A percentile compares a stretch with the other conserved stretches of the same genome.
phyloP scores from a whole-genome alignment of 1,140 invertebrate species.

The Macrotrachela quadricornifera region DNA sequence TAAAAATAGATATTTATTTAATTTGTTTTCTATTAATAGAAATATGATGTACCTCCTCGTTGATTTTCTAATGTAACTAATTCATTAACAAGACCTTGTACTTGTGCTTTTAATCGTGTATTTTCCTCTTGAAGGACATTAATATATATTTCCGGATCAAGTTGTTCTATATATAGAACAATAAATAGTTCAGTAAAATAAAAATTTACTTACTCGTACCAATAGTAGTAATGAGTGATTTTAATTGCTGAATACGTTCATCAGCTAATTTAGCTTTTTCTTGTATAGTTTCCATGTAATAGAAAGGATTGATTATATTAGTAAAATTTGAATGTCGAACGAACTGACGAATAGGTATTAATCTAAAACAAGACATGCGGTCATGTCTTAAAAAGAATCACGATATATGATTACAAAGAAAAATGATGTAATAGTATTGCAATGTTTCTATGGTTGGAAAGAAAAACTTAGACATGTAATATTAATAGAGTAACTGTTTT shows the following conservation, averaged over 20 bases:
- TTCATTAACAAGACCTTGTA: conserved; percentile 1
- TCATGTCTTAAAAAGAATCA: too few species aligned
- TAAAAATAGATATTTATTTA: background rate
- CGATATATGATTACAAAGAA: too few species aligned
- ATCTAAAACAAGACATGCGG: too few species aligned
- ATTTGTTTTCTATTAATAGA: background rate
- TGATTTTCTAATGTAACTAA: background rate
- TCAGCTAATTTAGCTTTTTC: conserved; percentile 1
- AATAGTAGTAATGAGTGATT: background rate
- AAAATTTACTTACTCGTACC: background rate
- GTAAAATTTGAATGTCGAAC: too few species aligned
- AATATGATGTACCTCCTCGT: background rate
- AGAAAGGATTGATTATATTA: too few species aligned
- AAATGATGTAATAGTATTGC: too few species aligned
- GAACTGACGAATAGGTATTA: too few species aligned
- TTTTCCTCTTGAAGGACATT: conserved; percentile 2
- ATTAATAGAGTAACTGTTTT: too few species aligned
- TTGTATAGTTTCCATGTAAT: background rate
- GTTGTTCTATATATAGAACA: background rate
- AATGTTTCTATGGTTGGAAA: too few species aligned
- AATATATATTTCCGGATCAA: background rate
- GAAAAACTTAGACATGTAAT: too few species aligned
- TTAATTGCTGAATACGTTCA: conserved; percentile 3
- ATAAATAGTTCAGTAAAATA: background rate
- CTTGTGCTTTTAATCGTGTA: conserved; percentile 1